Base-by-base conservation (phyloP, 2,888 invertebrate genomes). In the Ariolimax columbianus region DNA sequence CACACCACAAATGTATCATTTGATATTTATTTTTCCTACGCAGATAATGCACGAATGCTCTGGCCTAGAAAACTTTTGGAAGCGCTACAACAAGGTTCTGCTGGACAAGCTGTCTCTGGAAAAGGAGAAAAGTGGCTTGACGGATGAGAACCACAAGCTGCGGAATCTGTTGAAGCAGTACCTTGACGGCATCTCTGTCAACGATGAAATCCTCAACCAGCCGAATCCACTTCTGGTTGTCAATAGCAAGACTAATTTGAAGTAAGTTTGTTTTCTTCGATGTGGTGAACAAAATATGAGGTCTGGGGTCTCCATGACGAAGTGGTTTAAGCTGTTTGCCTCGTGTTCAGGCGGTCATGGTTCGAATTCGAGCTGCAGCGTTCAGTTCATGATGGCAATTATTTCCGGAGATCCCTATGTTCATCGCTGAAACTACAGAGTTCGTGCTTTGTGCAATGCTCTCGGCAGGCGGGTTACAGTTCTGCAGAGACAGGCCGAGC, bases 21-120 rank as follows among this genome's bases (percentile, higher is more conserved):
- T 47, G 47, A 47, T 11, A 47, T 47, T 17, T 47, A 47, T 11
- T 63, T 11, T 63, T 63, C n/a, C n/a, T 63, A 33, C 40, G 9
- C 86, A 94, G 93, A 90, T 93, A 63, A 93, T 94, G 93, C 92
- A 93, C 84, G 92, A 93, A 84, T 94, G 94, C 88, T 86, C 89
- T 26, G 87, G 91, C 0, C 86, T 97, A 95, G 96, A 96, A 88
- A 96, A 96, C 89, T 97, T 97, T 92, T 96, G 97, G 95, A 94
- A 95, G 85, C 95, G 95, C 23, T 95, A 95, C 84, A 96, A 96
- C 92, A 95, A 95, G 87, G 95, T 95, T 1, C 90, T 95, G 36
- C 93, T 96, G 73, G 96, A 95, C 90, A 95, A 95, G 77, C 94
- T 95, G 47, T 95, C 95, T 17, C 92, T 95, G 84, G 94, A 93